Evolutionary conservation across 2,888 invertebrate genomes (phyloP).

Genomic region (Corythucha ciliata): DNA sequence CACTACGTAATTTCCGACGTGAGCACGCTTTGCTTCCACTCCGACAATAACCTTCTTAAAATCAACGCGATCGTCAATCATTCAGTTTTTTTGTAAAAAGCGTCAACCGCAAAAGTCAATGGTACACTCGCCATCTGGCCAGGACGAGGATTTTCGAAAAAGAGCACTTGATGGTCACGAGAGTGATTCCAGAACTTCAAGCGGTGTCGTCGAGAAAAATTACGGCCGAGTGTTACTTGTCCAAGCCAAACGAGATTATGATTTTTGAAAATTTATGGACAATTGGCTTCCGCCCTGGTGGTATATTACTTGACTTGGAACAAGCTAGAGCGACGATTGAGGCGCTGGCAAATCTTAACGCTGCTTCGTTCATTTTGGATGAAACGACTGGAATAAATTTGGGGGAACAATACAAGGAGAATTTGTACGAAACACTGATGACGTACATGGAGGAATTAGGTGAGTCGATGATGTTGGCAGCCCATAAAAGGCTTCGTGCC

Average conservation of each 20-base stretch:
- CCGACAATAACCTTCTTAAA: constrained; percentile 22
- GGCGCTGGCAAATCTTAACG: constrained; percentile 26
- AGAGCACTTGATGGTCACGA: constrained; percentile 26
- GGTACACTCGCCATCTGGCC: constrained; percentile 24
- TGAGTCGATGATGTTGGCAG: constrained; percentile 16
- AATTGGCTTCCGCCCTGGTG: constrained; percentile 16
- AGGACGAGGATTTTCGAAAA: constrained; percentile 19
- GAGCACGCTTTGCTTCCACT: constrained; percentile 26
- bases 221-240: constrained; percentile 27
- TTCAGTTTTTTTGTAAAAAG: constrained; percentile 27
- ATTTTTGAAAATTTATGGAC: constrained; percentile 25
- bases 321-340: constrained; percentile 22
- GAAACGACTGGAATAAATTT: constrained; percentile 18
- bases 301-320: constrained; percentile 6
- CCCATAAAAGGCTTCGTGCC: constrained; percentile 15
- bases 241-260: constrained; percentile 19
- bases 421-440: constrained; percentile 22
- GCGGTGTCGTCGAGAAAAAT: constrained; percentile 18
- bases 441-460: constrained; percentile 1
- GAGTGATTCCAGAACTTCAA: constrained; percentile 21
- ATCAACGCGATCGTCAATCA: constrained; percentile 21
- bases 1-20: constrained; percentile 16
- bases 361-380: constrained; percentile 22
- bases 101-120: constrained; percentile 6
- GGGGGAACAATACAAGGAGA: constrained; percentile 19